Evolutionary conservation across 2,888 invertebrate genomes (phyloP), one percentile per base, ranked within the genome.

Genomic region (Eulithis prunata): DNA sequence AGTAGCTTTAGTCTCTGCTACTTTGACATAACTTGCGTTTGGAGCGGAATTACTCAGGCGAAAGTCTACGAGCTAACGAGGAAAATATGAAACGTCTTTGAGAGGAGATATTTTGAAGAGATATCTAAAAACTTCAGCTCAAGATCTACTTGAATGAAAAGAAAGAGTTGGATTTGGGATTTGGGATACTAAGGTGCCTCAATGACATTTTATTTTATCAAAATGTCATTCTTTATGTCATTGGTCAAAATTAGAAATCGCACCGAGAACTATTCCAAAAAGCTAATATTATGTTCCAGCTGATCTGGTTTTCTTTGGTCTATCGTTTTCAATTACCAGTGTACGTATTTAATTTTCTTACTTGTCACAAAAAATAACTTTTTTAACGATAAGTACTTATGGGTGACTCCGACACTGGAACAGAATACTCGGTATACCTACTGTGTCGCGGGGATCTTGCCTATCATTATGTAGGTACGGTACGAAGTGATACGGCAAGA

Each of bases 61-160:
- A 75, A 79, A 79, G 74, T 80, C 77, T 73, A 65, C 74, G 75
- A 82, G 82, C 82, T 87, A 86, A 87, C 85, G 85, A 87, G 84
- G 83, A 78, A 81, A 85, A 85, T 79, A 81, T 81, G 79, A 81
- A 86, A 84, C 79, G 76, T 84, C 80, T 80, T 78, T 71, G 73
- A 79, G 41, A 49, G 46, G 12, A 36, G 56, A 56, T 41, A 55
- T 46, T 57, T 36, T 57, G 21, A 21, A 54, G 47, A 52, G 43
- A 52, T 45, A 52, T 38, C 14, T 53, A 32, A 43, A 63, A 53
- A 7, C 43, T 38, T 57, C 45, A 52, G 11, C 45, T 58, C 36
- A 14, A 47, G 45, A 49, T 46, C 43, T 54, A 54, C 49, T 57
- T 36, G 41, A 55, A 56, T 10, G 10, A 38, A 32, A 32, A 32